Percentiles rank a stretch among this genome's conserved stretches.
These are phyloP conservation scores for Drusus annulatus DNA, from an alignment of 1,140 invertebrate species.

Conservation along the genomic window DNA sequence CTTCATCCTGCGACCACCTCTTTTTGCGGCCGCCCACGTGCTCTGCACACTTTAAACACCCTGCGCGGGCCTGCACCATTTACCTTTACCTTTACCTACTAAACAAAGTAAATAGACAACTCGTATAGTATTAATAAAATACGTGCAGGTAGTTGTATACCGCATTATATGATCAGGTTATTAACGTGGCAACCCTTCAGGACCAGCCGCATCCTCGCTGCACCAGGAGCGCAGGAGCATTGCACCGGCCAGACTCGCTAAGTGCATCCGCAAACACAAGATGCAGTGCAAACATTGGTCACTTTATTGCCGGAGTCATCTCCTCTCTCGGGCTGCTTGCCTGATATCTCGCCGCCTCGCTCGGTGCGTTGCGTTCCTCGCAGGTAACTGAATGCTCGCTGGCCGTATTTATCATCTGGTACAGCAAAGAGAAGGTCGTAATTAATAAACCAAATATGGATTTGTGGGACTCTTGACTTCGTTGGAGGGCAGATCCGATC, in stretches of 20 bases:
- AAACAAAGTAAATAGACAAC: too few species aligned
- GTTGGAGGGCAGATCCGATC: background rate
- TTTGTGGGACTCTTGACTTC: background rate
- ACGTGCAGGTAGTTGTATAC: too few species aligned
- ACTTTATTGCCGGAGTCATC: constrained; percentile 17
- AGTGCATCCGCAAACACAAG: constrained; percentile 51
- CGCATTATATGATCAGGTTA: background rate
- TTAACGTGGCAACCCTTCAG: constrained; percentile 12
- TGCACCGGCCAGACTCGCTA: constrained; percentile 54
- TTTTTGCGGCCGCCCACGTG: too few species aligned
- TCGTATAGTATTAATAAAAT: too few species aligned
- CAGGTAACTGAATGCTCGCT: background rate
- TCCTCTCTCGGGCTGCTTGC: background rate
- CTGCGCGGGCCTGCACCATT: too few species aligned
- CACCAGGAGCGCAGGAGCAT: constrained; percentile 42
- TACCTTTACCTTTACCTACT: too few species aligned
- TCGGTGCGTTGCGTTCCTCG: too few species aligned
- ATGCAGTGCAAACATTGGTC: constrained; percentile 25
- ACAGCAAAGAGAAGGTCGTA: constrained; percentile 1
- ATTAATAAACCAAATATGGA: constrained; percentile 42
- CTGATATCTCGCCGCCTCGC: background rate
- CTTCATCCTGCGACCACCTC: too few species aligned
- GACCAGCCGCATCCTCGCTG: background rate
- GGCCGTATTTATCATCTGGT: background rate
- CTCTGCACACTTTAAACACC: too few species aligned